phyloP scores from a whole-genome alignment of 2,888 invertebrate species.

The Aleiodes alternator region DNA sequence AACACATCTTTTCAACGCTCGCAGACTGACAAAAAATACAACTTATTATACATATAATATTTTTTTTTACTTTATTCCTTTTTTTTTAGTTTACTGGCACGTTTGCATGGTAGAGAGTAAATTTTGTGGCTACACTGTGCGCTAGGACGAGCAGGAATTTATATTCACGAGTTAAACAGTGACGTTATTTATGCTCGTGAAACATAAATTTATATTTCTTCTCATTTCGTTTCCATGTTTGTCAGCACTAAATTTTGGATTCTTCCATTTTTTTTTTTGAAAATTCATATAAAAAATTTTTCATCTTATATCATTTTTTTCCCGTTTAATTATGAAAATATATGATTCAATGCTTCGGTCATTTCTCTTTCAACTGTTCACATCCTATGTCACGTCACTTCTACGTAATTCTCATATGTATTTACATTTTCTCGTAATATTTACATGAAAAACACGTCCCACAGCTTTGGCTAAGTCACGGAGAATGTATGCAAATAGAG shows the following conservation, averaged over 20 bases:
- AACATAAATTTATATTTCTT: constrained; percentile 23
- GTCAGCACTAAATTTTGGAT: constrained; percentile 28
- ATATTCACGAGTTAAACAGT: constrained; percentile 34
- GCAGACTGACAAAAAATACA: not conserved
- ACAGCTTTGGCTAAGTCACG: constrained; percentile 23
- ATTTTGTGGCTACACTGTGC: constrained; percentile 20
- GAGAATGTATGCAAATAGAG: constrained; percentile 29
- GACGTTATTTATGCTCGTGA: constrained; percentile 31
- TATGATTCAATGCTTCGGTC: not conserved
- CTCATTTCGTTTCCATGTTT: constrained; percentile 27
- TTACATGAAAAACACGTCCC: constrained; percentile 35
- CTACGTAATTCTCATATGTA: constrained; percentile 28
- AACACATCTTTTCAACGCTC: too few species aligned
- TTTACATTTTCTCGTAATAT: constrained; percentile 15
- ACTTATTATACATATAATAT: constrained; percentile 9
- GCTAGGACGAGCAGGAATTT: constrained; percentile 29
- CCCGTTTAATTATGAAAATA: not conserved
- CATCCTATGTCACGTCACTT: not conserved
- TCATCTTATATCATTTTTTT: too few species aligned
- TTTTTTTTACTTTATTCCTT: not conserved
- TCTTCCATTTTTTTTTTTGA: constrained; percentile 7
- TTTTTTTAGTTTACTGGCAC: not conserved
- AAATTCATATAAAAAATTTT: not conserved
- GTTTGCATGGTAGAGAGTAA: constrained; percentile 16
- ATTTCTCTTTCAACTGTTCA: not conserved